Evolutionary conservation across 92 coral and sea anemone genomes (phyloP), one percentile per base, ranked within the genome.

Genomic region (Paragorgia papillata): DNA sequence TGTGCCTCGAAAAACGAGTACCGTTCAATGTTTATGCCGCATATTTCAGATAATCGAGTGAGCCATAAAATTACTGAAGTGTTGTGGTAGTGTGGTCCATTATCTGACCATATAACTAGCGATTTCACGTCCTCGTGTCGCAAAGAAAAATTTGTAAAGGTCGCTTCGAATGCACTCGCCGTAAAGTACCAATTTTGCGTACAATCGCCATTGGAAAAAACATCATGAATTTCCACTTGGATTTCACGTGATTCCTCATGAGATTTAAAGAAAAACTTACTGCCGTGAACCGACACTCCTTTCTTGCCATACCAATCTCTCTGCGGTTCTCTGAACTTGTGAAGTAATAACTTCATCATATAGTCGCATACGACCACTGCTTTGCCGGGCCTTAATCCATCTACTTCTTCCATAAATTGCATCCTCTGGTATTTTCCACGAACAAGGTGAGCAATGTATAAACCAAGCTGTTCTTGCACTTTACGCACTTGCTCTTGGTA

Each of bases 391-490:
- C 65, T 1, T 7, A 87, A 66, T 22, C 66, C 19, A 15, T 67
- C 71, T 9, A 83, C n/a, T n/a, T n/a, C 87, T 54, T 63, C 62
- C 49, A 62, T 54, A 57, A 76, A 86, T 15, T 63, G 64, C 33
- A 40, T 59, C 24, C 85, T 74, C 27, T 74, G 83, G 37, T 71
- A 55, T 65, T 83, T 87, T 29, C 90, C 87, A 70, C 90, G 75
- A 20, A 87, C 74, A 7, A 79, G 60, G 54, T 87, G 90, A 15
- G 79, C 79, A 35, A 87, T 83, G 78, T 87, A 83, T 37, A 56
- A 34, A 0, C 48, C 40, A 32, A 87, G 9, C 32, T 79, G 73
- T 12, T 83, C 67, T 67, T 73, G 73, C 30, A 66, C 7, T 14
- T 0, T 39, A 32, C 18, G 41, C 3, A 35, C 24, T 43, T 66